Evolutionary conservation across 2,113 vertebrate genomes (phyloP).

Genomic region (Corythornis cristatus): DNA sequence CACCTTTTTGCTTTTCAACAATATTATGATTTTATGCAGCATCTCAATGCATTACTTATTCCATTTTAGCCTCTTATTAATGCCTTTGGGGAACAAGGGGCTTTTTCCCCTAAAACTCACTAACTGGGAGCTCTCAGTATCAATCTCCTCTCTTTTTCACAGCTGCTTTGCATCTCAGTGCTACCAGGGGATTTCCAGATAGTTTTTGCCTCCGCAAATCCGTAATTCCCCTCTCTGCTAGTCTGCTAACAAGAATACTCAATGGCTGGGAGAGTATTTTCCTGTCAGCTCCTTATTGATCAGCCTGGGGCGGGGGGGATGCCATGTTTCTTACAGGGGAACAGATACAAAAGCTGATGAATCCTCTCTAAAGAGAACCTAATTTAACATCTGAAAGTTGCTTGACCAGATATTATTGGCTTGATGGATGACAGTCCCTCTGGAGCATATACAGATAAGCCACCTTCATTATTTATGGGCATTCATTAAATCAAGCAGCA

Average conservation of each 20-base stretch:
- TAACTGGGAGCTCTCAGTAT: neutral
- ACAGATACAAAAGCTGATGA: conserved; percentile 24
- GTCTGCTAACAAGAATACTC: neutral
- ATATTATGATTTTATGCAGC: conserved; percentile 31
- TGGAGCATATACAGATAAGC: neutral
- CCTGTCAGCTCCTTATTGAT: conserved; percentile 21
- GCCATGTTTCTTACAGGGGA: neutral
- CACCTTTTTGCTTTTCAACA: conserved; percentile 21
- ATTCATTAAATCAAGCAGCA: conserved; percentile 52
- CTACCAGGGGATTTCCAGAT: neutral
- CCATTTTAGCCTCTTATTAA: conserved; percentile 1
- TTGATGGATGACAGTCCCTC: conserved; percentile 44
- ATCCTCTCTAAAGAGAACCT: conserved; percentile 19
- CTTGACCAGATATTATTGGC: conserved; percentile 47
- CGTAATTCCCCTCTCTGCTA: neutral
- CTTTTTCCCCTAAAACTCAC: conserved; percentile 12
- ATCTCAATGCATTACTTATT: conserved; percentile 9
- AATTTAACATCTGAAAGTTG: conserved; percentile 38
- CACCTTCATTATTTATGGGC: conserved; percentile 41
- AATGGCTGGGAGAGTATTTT: conserved; percentile 23
- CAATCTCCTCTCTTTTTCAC: neutral
- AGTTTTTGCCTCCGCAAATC: conserved; percentile 30
- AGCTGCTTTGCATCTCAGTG: neutral
- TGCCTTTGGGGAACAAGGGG: neutral
- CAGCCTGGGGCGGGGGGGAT: neutral